These are phyloP conservation scores for Epizoanthus scotinus DNA, from an alignment of 92 coral and sea anemone species.

Conservation along the genomic window DNA sequence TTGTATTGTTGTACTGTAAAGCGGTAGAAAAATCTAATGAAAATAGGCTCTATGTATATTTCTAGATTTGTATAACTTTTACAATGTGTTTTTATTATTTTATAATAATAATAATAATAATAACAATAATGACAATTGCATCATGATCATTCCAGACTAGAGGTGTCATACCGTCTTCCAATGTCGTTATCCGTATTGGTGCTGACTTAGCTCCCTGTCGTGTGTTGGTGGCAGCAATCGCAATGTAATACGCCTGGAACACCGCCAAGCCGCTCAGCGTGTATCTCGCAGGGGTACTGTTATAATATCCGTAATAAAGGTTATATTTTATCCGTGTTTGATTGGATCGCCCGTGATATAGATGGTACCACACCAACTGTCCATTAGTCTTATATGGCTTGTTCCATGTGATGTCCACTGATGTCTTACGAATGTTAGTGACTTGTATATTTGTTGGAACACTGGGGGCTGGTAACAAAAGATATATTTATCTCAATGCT, in stretches of 20 bases:
- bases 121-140: too few species aligned
- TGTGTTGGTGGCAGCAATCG: slow-evolving; percentile 13
- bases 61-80: too few species aligned
- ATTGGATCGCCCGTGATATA: slow-evolving; percentile 1
- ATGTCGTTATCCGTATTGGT: not conserved
- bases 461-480: slow-evolving; percentile 2
- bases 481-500: not conserved
- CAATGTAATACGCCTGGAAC: slow-evolving; percentile 8
- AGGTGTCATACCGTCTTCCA: slow-evolving; percentile 33
- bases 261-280: slow-evolving; percentile 1
- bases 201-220: slow-evolving; percentile 2
- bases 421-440: not conserved
- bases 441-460: slow-evolving; percentile 22
- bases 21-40: too few species aligned
- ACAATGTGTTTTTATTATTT: too few species aligned
- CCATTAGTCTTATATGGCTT: slow-evolving; percentile 21
- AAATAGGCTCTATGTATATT: too few species aligned
- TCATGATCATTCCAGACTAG: too few species aligned
- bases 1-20: too few species aligned
- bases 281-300: not conserved
- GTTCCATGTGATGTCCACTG: slow-evolving; percentile 2
- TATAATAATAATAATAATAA: too few species aligned
- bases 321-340: not conserved
- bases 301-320: not conserved
- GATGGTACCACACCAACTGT: not conserved